phyloP scores from a whole-genome alignment of 2,113 vertebrate species.

The Gila orcuttii region DNA sequence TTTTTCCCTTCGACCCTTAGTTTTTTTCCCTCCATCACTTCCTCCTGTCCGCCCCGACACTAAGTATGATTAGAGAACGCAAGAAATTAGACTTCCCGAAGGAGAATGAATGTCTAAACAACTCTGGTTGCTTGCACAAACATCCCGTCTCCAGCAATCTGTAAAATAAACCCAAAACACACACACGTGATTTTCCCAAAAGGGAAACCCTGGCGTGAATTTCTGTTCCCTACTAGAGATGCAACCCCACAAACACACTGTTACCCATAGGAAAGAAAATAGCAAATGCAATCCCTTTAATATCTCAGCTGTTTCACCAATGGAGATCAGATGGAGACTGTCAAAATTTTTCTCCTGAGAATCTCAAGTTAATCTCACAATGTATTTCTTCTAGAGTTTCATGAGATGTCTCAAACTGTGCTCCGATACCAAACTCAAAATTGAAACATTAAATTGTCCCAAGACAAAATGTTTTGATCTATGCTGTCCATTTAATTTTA shows the following conservation, averaged over 20 bases:
- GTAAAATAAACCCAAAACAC: conserved; percentile 38
- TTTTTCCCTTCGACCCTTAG: background rate
- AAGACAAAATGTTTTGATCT: background rate
- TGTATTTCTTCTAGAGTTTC: background rate
- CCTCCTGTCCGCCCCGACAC: conserved; percentile 18
- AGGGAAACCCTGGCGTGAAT: conserved; percentile 3
- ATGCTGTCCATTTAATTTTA: background rate
- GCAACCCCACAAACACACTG: background rate
- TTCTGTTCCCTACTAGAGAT: background rate
- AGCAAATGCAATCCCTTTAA: background rate
- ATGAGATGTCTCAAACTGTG: background rate
- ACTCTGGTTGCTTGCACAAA: conserved; percentile 38
- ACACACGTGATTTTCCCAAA: conserved; percentile 31
- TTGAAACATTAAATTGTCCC: background rate
- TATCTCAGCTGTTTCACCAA: background rate
- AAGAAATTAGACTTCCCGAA: conserved; percentile 35
- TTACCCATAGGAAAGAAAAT: background rate
- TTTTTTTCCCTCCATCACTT: background rate
- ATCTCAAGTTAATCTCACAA: background rate
- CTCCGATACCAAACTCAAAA: background rate
- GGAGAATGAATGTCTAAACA: conserved; percentile 36
- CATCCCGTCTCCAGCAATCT: conserved; percentile 46
- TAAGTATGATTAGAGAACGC: conserved; percentile 29
- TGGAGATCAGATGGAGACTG: background rate
- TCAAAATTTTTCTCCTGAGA: background rate